Percentiles rank a stretch among this genome's conserved stretches.
Evolutionary conservation across 2,888 invertebrate species (phyloP).

Genomic region (Seira musarum): DNA sequence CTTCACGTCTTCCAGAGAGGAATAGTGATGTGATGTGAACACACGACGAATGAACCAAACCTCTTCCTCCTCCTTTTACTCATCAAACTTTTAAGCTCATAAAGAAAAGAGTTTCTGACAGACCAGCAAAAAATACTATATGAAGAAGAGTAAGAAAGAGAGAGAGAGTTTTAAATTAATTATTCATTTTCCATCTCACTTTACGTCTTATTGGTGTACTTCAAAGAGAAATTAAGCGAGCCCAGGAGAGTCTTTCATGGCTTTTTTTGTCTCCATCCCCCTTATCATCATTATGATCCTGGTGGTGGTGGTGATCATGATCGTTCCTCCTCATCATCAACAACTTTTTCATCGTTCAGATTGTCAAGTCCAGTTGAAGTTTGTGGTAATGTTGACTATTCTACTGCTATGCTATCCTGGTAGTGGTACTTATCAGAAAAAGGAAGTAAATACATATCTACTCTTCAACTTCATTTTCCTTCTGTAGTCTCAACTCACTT

Average conservation of each 20-base stretch:
- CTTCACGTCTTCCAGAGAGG: no score
- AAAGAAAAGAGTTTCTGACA: not conserved
- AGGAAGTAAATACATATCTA: not conserved
- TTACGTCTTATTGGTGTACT: constrained; percentile 62
- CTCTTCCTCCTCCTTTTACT: no score
- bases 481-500: no score
- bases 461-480: not conserved
- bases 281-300: constrained; percentile 8
- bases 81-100: not conserved
- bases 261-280: constrained; percentile 28
- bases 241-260: constrained; percentile 33
- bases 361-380: not conserved
- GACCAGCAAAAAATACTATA: not conserved
- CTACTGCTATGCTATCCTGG: not conserved
- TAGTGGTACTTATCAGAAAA: not conserved
- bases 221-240: constrained; percentile 60
- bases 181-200: constrained; percentile 65
- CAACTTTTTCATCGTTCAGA: constrained; percentile 1
- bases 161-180: constrained; percentile 56
- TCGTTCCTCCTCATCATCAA: constrained; percentile 9
- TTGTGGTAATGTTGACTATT: not conserved
- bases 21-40: no score
- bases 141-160: not conserved
- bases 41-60: no score
- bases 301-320: no score